Evolutionary conservation across 1,140 invertebrate species (phyloP), one percentile per base, ranked within the genome.

Genomic region (Cotesia glomerata): DNA sequence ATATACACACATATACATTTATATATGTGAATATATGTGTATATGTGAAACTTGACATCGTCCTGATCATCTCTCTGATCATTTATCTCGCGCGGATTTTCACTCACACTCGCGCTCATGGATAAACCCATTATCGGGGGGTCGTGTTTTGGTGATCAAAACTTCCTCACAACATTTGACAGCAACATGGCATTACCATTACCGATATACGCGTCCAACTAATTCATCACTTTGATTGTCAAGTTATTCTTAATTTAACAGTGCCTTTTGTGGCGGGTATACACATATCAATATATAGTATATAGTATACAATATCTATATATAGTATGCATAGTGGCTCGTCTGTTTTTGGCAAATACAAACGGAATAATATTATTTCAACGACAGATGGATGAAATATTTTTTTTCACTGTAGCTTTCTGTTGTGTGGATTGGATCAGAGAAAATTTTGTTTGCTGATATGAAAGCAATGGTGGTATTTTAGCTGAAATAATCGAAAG

Each of bases 141-240:
- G 65, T 16, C 66, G 16, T 56, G 32, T 13, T 36, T 62, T 69
- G 72, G 68, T 49, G 73, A 69, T 71, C 70, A 69, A 67, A 61
- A 74, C 61, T 76, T 77, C 69, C 16, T 76, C 63, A 69, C 68
- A 39, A 59, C 16, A 32, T 64, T 66, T 76, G 79, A 80, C 80
- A 78, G 77, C 62, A 77, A 82, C 79, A 79, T 73, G 76, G 72
- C 75, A 80, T 79, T 77, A 78, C 79, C 78, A 82, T 82, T 80
- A 79, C 76, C 39, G 11, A 45, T 45, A 45, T 45, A 45, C 11
- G 11, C 11, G 39, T 11, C 7, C 39, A 45, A 45, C 39, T 18
- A 18, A 70, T 69, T 58, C 71, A 58, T 75, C 64, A 69, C 62
- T 26, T 69, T 7, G 5, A 56, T 56, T 56, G 18, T 56, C 52